Evolutionary conservation across 1,140 invertebrate species (phyloP), one percentile per base, ranked within the genome.

Genomic region (Lasioglossum albipes): DNA sequence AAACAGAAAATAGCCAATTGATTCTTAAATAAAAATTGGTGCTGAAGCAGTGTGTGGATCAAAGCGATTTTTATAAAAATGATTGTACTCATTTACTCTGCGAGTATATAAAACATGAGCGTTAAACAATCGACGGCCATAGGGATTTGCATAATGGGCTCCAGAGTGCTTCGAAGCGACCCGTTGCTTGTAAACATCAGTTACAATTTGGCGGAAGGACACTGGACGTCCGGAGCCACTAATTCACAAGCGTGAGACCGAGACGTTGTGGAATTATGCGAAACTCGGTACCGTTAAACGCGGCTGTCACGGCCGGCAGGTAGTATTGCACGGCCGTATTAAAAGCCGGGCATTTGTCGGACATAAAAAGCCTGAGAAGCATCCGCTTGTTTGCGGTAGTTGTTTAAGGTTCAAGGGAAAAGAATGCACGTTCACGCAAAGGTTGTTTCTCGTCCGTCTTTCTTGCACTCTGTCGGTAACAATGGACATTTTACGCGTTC

Each of bases 401-500:
- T 49, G 42, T 16, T 75, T 67, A 67, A 54, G 12, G 18, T 36
- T 76, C 45, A 20, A 12, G 27, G 22, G 9, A 42, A 7, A 12
- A 2, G 42, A 16, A 54, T 54, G 36, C 2, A 54, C 16, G 52
- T 16, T 13, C 36, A 6, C 42, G 18, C 22, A 20, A 12, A 13
- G 16, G 61, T 76, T 27, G 3, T 9, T 64, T 49, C 18, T 12
- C 22, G 42, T n/a, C 9, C 42, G 10, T 13, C 27, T 59, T 2
- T 13, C n/a, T 54, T 16, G 13, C 18, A 6, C 31, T 27, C 13
- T 1, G 31, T 72, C 20, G n/a, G 42, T 42, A 69, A 80, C 79
- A 64, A 75, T 80, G 27, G 72, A 20, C n/a, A 52, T 69, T 68
- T 80, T 80, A 31, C 65, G 12, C 31, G 79, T 64, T 75, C 65